A percentile compares a stretch with the other conserved stretches of the same genome.
phyloP scores from a whole-genome alignment of 2,888 invertebrate genomes.

The Dusona sp. region DNA sequence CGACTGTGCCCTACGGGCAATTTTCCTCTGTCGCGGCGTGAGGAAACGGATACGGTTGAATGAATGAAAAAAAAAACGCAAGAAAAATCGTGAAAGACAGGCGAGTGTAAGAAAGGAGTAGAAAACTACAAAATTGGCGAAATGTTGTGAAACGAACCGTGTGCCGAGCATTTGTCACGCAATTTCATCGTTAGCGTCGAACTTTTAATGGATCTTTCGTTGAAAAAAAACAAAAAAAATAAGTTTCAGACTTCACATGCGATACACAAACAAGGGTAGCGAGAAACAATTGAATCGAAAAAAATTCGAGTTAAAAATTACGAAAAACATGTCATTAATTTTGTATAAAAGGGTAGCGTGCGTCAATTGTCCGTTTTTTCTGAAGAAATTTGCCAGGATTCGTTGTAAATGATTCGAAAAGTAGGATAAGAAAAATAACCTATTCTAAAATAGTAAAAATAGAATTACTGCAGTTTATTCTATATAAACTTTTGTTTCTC shows the following conservation, averaged over 20 bases:
- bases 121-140: slow-evolving; percentile 66
- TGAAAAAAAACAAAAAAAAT: slow-evolving; percentile 36
- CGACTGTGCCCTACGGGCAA: slow-evolving; percentile 64
- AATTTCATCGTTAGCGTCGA: slow-evolving; percentile 59
- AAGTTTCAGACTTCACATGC: slow-evolving; percentile 31
- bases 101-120: slow-evolving; percentile 32
- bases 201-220: slow-evolving; percentile 53
- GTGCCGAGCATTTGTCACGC: slow-evolving; percentile 60
- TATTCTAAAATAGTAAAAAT: neutral
- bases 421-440: neutral
- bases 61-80: slow-evolving; percentile 57
- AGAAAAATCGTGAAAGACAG: slow-evolving; percentile 45
- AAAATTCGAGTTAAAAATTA: slow-evolving; percentile 23
- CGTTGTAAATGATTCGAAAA: neutral
- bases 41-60: slow-evolving; percentile 62
- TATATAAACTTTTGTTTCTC: slow-evolving; percentile 14
- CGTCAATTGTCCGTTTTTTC: neutral
- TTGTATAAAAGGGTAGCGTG: neutral
- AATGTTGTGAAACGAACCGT: slow-evolving; percentile 53
- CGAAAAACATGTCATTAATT: slow-evolving; percentile 1
- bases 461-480: neutral
- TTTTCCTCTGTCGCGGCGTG: slow-evolving; percentile 59
- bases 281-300: slow-evolving; percentile 42
- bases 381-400: neutral
- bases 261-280: slow-evolving; percentile 10